Percentiles rank a stretch among this genome's conserved stretches.
These are phyloP conservation scores for Cerastoderma edule DNA, from an alignment of 2,888 invertebrate species.

Conservation along the genomic window DNA sequence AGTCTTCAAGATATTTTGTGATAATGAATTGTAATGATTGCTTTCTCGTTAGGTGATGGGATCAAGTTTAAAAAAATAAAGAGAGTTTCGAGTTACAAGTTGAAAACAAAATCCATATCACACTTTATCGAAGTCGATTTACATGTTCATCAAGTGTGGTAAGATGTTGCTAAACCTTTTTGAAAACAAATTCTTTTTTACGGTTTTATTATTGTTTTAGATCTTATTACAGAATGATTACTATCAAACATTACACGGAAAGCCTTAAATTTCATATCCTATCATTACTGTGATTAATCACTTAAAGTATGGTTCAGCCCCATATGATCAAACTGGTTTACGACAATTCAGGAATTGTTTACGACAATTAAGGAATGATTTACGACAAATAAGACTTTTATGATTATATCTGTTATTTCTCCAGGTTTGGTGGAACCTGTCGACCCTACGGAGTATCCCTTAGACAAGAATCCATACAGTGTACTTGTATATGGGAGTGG, in stretches of 20 bases:
- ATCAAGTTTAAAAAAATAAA: background rate
- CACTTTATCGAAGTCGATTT: too few species aligned
- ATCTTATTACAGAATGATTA: background rate
- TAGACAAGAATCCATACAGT: slow-evolving; percentile 65
- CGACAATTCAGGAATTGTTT: background rate
- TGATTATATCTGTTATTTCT: background rate
- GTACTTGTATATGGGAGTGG: slow-evolving; percentile 72
- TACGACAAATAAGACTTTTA: background rate
- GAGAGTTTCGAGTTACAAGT: background rate
- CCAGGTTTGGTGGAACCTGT: slow-evolving; percentile 57
- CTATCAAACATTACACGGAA: background rate
- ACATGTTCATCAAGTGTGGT: too few species aligned
- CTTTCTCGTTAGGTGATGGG: background rate
- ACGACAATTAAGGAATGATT: background rate
- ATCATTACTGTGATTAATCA: background rate
- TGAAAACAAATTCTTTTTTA: background rate
- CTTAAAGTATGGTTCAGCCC: background rate
- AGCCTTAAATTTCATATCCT: background rate
- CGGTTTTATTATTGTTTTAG: background rate
- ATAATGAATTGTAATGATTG: background rate
- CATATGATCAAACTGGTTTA: background rate
- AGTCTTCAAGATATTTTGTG: background rate
- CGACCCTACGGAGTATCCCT: slow-evolving; percentile 22
- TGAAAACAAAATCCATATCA: background rate
- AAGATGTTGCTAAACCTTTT: background rate